Base-by-base conservation (phyloP, 2,113 vertebrate species). In the Neoarius graeffei region DNA sequence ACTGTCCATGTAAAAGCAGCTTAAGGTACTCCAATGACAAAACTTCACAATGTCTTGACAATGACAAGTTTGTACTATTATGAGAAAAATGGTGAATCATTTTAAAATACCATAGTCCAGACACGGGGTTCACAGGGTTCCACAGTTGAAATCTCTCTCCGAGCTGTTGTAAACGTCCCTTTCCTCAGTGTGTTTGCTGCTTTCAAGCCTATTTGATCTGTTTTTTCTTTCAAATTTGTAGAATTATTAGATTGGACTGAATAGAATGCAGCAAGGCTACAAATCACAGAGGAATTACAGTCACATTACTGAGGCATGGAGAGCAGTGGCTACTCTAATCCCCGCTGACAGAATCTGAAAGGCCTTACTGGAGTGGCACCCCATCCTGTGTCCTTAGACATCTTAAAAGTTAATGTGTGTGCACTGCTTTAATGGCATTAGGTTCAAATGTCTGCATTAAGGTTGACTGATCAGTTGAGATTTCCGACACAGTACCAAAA, bases 231-330 rank as follows among this genome's bases (percentile, higher is more conserved):
- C 74, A 87, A 80, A 90, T 79, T 48, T 73, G 19, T 27, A 67
- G 80, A 80, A 79, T 80, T 60, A 84, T 87, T 54, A 80, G 27
- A 79, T 60, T 48, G 60, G 50, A 42, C 42, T 42, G 42, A 42
- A 42, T 71, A 81, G 79, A 35, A 30, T 81, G 80, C 59, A 23
- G 17, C 54, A 89, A 60, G 62, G 79, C 59, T 27, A 80, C 60
- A 84, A 84, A 85, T 85, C 74, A 81, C 30, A 27, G n/a, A 59
- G 77, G 82, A 67, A 90, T 90, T 87, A 87, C 67, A 27, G 74
- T 84, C 11, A 66, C 84, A 80, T 73, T 74, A 62, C 60, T 66
- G 79, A 83, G 67, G 42, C 19, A 30, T 25, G 60, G 69, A 52
- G 84, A 19, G 74, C 81, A 73, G 85, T 20, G 83, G 74, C 73